Base-by-base conservation (phyloP, 1,140 invertebrate species). In the Harpegnathos saltator region DNA sequence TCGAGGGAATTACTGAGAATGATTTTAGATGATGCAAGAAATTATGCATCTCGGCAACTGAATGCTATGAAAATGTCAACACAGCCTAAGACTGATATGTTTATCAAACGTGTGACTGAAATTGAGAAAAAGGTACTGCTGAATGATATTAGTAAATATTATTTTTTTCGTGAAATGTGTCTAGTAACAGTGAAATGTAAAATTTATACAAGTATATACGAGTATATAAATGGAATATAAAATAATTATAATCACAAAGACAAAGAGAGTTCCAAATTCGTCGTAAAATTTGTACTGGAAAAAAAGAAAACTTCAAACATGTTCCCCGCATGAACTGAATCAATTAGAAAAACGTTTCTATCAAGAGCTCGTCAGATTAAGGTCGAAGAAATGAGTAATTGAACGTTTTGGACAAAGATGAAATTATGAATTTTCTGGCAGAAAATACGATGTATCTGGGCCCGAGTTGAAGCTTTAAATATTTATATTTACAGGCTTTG, bases 401-500 rank as follows among this genome's bases (percentile, higher is more conserved):
- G n/a, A 17, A 54, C 15, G 15, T 17, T 54, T 5, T n/a, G n/a
- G 5, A 54, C n/a, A n/a, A n/a, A n/a, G 52, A 5, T n/a, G 15
- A 54, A n/a, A 1, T 54, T 54, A 5, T n/a, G 15, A 54, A 54
- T 5, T 1, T 7, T 33, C 12, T n/a, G n/a, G n/a, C 5, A n/a
- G n/a, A n/a, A 54, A 54, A 1, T 54, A 62, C 17, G 26, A 22
- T 33, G 17, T 33, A 7, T 62, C 26, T 17, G 17, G 29, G 29
- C 7, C 17, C 1, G 15, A 29, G 15, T 54, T n/a, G n/a, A n/a
- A n/a, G n/a, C 3, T 22, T 19, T 56, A 7, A 19, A 56, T 22
- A 56, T 56, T 56, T n/a, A 19, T 63, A 17, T 29, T 72, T 72
- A 2, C n/a, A 72, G 69, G 19, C 69, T 19, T n/a, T 5, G 0